Conservation (phyloP, 2,888 invertebrate genomes). For the Petrolisthes manimaculis region DNA sequence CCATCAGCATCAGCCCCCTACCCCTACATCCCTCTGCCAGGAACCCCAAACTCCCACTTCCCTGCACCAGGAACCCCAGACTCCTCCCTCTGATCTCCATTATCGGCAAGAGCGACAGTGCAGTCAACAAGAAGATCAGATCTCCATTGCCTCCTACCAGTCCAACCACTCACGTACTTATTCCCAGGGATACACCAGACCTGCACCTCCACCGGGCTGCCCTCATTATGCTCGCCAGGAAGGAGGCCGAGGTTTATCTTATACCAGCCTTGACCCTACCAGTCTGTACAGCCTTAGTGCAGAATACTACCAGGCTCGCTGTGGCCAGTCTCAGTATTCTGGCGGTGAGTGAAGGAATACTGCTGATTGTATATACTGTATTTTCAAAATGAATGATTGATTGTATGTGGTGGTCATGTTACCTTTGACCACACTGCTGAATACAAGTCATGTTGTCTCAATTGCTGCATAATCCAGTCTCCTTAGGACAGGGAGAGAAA, state of each 20-base stretch:
- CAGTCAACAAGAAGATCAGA: constrained; percentile 23
- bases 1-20: constrained; percentile 7
- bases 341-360: constrained; percentile 17
- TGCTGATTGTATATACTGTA: not conserved
- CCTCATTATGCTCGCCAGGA: constrained; percentile 39
- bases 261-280: constrained; percentile 38
- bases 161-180: constrained; percentile 43
- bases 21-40: constrained; percentile 2
- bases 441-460: no score
- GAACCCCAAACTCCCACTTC: constrained; percentile 4
- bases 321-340: constrained; percentile 31
- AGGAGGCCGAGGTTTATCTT: not conserved
- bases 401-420: no score
- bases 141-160: constrained; percentile 38
- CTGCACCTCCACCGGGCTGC: constrained; percentile 40
- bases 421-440: no score
- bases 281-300: constrained; percentile 46
- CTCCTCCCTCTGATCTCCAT: not conserved
- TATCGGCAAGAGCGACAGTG: not conserved
- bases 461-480: no score
- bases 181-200: constrained; percentile 46
- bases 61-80: not conserved
- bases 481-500: no score
- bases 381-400: no score
- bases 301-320: constrained; percentile 30